Evolutionary conservation across 1,140 invertebrate species (phyloP), one percentile per base, ranked within the genome.

Genomic region (Melitaea cinxia): DNA sequence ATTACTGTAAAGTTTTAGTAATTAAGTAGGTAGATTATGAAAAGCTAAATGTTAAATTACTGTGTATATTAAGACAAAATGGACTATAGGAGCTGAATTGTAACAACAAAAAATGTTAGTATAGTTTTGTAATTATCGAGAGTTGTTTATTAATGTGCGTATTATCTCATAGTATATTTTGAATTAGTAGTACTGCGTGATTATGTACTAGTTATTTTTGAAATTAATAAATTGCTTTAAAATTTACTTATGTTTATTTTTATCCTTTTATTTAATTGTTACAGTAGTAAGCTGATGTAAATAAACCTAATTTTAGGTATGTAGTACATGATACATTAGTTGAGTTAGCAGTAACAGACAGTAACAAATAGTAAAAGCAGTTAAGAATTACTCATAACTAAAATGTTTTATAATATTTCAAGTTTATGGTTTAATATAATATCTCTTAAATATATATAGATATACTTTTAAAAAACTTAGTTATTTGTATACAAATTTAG

Each of bases 161-260:
- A 82, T 87, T 45, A 21, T 81, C 72, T 88, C 77, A 83, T 85
- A 87, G 80, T 75, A 79, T 87, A 82, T 80, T 80, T 73, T 84
- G 65, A 82, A 78, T 77, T 85, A 84, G 78, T 81, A 81, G 77
- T 85, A 82, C 65, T 77, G 79, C 72, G 87, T 89, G 85, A 82
- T 84, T 85, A 87, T 79, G 78, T 85, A 78, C 77, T 88, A 87
- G 83, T 80, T 88, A 83, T 84, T 88, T 88, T 88, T 85, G 78
- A 85, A 87, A 85, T 86, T 82, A 88, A 87, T 86, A 87, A 89
- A 88, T 83, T 73, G 83, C 85, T 86, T 89, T 78, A 85, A 85
- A 85, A 75, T 73, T 64, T 5, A 23, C 19, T 65, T 39, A 66
- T 75, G 68, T 64, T 65, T 65, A 66, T 47, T 53, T 15, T 49